Conservation (phyloP, 2,113 vertebrate genomes). For the Copsychus sechellarum region DNA sequence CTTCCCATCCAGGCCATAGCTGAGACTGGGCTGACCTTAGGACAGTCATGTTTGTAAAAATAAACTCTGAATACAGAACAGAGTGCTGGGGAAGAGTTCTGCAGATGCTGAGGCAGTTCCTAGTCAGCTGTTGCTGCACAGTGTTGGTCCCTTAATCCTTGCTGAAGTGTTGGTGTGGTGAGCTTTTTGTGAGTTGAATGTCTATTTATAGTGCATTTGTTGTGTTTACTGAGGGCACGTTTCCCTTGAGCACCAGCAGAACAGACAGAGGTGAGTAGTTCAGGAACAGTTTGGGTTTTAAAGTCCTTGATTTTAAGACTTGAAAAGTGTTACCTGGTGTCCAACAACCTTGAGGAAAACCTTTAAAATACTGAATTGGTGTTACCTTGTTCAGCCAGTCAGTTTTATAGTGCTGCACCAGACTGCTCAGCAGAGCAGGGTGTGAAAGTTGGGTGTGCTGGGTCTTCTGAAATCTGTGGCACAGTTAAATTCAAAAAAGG, state of each 20-base stretch:
- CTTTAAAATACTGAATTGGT: not conserved
- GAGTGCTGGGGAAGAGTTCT: constrained; percentile 19
- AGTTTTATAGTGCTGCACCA: not conserved
- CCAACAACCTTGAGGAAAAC: not conserved
- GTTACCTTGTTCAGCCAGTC: not conserved
- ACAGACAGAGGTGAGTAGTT: not conserved
- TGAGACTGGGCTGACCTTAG: constrained; percentile 61
- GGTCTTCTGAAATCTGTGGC: not conserved
- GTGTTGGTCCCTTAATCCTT: constrained; percentile 19
- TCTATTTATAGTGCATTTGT: not conserved
- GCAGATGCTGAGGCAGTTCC: not conserved
- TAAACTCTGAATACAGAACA: constrained; percentile 47
- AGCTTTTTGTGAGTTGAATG: not conserved
- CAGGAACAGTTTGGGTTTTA: not conserved
- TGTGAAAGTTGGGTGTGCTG: not conserved
- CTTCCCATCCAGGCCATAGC: constrained; percentile 23
- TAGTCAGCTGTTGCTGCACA: constrained; percentile 45
- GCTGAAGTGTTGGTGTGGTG: not conserved
- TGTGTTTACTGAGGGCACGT: not conserved
- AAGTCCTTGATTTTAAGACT: not conserved
- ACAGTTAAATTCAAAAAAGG: not conserved
- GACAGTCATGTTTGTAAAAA: constrained; percentile 51
- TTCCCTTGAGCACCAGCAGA: not conserved
- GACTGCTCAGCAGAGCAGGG: not conserved
- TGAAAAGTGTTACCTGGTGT: not conserved